Percentiles rank a stretch among this genome's conserved stretches.
Evolutionary conservation across 1,140 invertebrate genomes (phyloP).

Genomic region (Dysdera silvatica): DNA sequence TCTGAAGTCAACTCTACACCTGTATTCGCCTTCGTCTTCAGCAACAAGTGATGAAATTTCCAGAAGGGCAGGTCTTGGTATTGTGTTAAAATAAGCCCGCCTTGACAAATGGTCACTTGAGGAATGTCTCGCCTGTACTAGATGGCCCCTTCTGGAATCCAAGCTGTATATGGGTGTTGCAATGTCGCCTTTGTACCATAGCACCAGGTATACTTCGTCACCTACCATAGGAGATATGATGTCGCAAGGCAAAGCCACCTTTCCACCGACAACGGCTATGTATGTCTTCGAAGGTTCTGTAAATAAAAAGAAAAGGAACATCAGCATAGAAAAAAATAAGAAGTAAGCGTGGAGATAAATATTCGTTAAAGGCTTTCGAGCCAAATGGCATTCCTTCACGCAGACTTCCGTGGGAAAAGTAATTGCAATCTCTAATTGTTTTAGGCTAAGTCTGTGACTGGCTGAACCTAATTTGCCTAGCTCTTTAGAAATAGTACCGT

Average conservation of each 20-base stretch:
- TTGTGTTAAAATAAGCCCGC: conserved; percentile 33
- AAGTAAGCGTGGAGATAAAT: too few relatives aligned
- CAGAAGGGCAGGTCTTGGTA: conserved; percentile 29
- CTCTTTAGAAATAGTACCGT: too few relatives aligned
- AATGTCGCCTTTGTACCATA: conserved; percentile 76
- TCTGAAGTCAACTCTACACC: conserved; percentile 81
- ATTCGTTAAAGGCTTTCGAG: too few relatives aligned
- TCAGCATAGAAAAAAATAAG: too few relatives aligned
- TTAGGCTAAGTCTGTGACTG: too few relatives aligned
- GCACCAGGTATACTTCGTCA: conserved; percentile 68
- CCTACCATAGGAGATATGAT: conserved; percentile 60
- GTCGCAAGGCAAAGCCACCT: conserved; percentile 71
- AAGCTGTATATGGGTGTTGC: conserved; percentile 65
- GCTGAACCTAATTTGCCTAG: too few relatives aligned
- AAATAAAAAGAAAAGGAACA: not conserved
- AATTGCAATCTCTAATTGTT: too few relatives aligned
- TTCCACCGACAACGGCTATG: conserved; percentile 48
- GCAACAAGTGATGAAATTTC: conserved; percentile 27
- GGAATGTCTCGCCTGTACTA: conserved; percentile 35
- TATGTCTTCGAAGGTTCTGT: conserved; percentile 7
- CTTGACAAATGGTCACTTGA: conserved; percentile 29
- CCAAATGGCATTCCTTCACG: too few relatives aligned
- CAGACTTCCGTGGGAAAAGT: too few relatives aligned
- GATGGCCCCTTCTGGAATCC: conserved; percentile 36
- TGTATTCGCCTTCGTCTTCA: conserved; percentile 67